These are phyloP conservation scores for Parus major DNA, from an alignment of 2,113 vertebrate species.

Conservation along the genomic window DNA sequence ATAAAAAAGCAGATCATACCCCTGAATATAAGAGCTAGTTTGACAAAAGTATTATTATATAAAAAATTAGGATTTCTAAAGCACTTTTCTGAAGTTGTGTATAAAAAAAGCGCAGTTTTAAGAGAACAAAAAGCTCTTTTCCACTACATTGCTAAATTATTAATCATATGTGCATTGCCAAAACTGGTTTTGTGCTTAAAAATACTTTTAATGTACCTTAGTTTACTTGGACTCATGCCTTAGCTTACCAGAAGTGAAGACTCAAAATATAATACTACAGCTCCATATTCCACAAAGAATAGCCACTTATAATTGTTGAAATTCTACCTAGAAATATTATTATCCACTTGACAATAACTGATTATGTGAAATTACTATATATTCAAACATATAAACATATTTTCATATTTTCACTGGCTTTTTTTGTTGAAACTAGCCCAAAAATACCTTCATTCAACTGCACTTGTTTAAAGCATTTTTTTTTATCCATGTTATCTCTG, in stretches of 20 bases:
- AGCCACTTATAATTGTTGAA: not conserved
- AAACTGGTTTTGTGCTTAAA: not conserved
- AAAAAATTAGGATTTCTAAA: not conserved
- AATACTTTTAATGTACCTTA: not conserved
- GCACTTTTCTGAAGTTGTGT: not conserved
- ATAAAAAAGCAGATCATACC: not conserved
- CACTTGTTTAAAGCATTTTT: not conserved
- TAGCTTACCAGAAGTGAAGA: not conserved
- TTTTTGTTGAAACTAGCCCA: not conserved
- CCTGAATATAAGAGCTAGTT: not conserved
- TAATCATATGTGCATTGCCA: not conserved
- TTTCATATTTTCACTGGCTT: not conserved
- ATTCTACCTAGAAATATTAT: not conserved
- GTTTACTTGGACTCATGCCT: not conserved
- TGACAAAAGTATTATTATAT: not conserved
- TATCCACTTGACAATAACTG: not conserved
- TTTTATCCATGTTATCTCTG: not conserved
- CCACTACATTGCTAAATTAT: not conserved
- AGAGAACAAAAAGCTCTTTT: not conserved
- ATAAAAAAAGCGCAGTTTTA: not conserved
- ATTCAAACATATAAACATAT: not conserved
- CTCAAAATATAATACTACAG: not conserved
- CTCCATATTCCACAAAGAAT: not conserved
- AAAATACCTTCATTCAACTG: not conserved
- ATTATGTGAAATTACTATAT: not conserved